These are phyloP conservation scores for Cosmopolites sordidus DNA, from an alignment of 2,888 invertebrate species.

Conservation along the genomic window DNA sequence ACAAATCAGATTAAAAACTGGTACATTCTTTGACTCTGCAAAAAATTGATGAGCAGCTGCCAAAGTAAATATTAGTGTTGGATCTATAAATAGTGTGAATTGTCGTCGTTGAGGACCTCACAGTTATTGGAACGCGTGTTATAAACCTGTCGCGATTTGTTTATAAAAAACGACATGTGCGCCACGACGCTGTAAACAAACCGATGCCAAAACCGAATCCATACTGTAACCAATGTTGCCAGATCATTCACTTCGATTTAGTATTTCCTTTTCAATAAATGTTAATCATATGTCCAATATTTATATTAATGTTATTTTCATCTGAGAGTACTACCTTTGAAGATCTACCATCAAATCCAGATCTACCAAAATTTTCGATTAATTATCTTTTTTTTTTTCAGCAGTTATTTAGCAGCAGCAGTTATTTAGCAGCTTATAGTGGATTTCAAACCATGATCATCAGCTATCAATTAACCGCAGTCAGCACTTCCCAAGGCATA, in stretches of 20 bases:
- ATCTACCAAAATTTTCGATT: too few relatives aligned
- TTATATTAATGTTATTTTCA: too few relatives aligned
- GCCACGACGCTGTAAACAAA: constrained; percentile 51
- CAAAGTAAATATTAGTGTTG: constrained; percentile 43
- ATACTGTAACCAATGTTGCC: constrained; percentile 28
- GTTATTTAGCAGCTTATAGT: too few relatives aligned
- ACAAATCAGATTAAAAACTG: constrained; percentile 21
- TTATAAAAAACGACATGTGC: constrained; percentile 46
- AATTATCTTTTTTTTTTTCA: too few relatives aligned
- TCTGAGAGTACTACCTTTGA: too few relatives aligned
- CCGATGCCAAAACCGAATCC: constrained; percentile 51
- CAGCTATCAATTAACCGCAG: too few relatives aligned
- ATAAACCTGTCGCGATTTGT: constrained; percentile 45
- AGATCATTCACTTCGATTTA: constrained; percentile 3
- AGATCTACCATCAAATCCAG: too few relatives aligned
- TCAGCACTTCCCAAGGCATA: too few relatives aligned
- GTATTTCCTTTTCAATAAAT: too few relatives aligned
- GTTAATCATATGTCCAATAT: too few relatives aligned
- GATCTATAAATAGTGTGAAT: constrained; percentile 42
- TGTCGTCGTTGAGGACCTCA: constrained; percentile 39
- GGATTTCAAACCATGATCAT: too few relatives aligned
- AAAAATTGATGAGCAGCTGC: constrained; percentile 33
- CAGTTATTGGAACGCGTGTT: constrained; percentile 38
- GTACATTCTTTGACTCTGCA: constrained; percentile 25
- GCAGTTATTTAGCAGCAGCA: too few relatives aligned